phyloP scores from a whole-genome alignment of 2,797 vertebrate genomes.

The Channallabes apus region DNA sequence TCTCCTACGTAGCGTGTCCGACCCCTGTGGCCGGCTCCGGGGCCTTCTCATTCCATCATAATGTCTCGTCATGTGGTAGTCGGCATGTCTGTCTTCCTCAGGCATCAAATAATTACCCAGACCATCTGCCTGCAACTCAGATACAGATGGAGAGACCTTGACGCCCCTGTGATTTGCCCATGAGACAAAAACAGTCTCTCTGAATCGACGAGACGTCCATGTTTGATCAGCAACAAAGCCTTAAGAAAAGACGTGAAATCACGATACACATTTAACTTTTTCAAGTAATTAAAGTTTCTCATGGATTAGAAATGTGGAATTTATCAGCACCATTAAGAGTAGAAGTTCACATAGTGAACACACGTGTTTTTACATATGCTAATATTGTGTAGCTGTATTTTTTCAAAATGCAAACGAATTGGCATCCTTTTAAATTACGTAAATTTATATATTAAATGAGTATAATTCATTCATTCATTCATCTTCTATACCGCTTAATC shows the following conservation, averaged over 20 bases:
- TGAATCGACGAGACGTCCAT: not conserved
- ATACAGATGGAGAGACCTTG: constrained; percentile 53
- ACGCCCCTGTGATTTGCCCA: constrained; percentile 48
- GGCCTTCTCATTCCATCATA: constrained; percentile 48
- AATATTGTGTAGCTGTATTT: not conserved
- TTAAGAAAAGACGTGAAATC: not conserved
- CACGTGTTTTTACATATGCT: not conserved
- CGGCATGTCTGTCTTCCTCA: constrained; percentile 52
- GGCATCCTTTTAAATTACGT: not conserved
- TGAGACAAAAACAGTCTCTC: constrained; percentile 36
- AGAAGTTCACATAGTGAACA: not conserved
- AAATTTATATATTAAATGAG: not conserved
- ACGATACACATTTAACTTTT: not conserved
- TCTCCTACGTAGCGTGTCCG: constrained; percentile 3
- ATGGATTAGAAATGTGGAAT: not conserved
- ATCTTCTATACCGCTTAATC: too few relatives aligned
- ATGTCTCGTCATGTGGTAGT: constrained; percentile 43
- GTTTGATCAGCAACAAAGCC: not conserved
- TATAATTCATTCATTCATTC: too few relatives aligned
- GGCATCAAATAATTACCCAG: constrained; percentile 57
- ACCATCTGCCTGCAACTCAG: constrained; percentile 55
- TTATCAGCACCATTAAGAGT: not conserved
- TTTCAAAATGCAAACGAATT: not conserved
- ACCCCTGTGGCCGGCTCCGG: constrained; percentile 46
- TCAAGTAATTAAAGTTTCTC: not conserved